These are phyloP conservation scores for Meloidogyne exigua DNA, from an alignment of 1,140 invertebrate genomes.

Conservation along the genomic window DNA sequence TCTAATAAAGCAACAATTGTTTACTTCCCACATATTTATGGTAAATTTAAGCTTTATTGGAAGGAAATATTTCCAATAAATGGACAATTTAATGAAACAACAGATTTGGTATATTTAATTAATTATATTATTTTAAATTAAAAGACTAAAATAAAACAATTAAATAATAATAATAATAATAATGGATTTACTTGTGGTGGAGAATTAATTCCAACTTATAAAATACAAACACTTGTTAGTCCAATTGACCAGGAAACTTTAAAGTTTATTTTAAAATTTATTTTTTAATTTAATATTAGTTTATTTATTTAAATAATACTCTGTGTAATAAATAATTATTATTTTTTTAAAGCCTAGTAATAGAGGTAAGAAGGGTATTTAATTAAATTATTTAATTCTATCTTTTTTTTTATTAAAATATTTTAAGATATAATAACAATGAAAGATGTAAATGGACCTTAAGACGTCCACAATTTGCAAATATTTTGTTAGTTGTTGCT, in stretches of 20 bases:
- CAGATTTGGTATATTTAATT: background rate
- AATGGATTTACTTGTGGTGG: conserved; percentile 46
- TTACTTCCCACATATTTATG: background rate
- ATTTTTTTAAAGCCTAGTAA: too few species aligned
- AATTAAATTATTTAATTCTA: too few species aligned
- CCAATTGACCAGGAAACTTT: background rate
- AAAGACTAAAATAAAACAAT: background rate
- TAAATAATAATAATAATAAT: background rate
- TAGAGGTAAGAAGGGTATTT: too few species aligned
- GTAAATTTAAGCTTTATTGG: conserved; percentile 31
- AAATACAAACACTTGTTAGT: conserved; percentile 38
- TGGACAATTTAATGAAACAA: conserved; percentile 14
- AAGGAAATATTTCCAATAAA: conserved; percentile 25
- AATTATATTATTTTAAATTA: background rate
- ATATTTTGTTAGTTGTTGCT: conserved; percentile 47
- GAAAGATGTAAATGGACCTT: conserved; percentile 52
- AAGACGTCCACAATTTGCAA: conserved; percentile 39
- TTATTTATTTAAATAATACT: too few species aligned
- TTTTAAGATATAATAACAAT: conserved; percentile 44
- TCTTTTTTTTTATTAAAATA: conserved; percentile 27
- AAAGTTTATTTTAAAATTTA: too few species aligned
- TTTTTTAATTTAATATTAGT: too few species aligned
- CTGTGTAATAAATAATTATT: too few species aligned
- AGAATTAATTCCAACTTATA: conserved; percentile 44
- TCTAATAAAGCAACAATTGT: conserved; percentile 36